A percentile compares a stretch with the other conserved stretches of the same genome.
These are phyloP conservation scores for Oryzias curvinotus DNA, from an alignment of 2,113 vertebrate species.

Conservation along the genomic window DNA sequence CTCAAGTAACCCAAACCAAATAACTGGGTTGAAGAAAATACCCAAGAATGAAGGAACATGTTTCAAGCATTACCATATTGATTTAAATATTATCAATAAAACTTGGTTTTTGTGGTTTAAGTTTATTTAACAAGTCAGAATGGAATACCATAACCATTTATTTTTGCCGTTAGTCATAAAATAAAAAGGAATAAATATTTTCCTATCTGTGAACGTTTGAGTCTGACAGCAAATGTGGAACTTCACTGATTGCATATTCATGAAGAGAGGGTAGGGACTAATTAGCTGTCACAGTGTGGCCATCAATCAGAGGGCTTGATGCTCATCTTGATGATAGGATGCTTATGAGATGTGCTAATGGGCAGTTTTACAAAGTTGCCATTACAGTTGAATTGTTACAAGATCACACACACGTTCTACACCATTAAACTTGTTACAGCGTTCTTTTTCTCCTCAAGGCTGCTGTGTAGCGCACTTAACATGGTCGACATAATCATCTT, in stretches of 20 bases:
- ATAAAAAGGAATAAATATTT: too few relatives aligned
- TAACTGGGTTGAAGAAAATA: too few relatives aligned
- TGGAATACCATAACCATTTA: too few relatives aligned
- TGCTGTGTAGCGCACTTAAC: constrained; percentile 8
- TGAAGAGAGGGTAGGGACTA: constrained; percentile 32
- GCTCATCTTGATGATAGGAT: constrained; percentile 31
- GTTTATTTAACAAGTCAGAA: too few relatives aligned
- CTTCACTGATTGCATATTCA: constrained; percentile 56
- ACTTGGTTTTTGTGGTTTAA: too few relatives aligned
- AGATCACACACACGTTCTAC: constrained; percentile 55
- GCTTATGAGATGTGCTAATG: constrained; percentile 54
- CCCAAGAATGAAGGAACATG: too few relatives aligned
- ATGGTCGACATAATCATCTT: constrained; percentile 13
- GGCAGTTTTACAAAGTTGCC: constrained; percentile 47
- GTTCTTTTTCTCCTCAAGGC: constrained; percentile 30
- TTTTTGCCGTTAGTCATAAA: too few relatives aligned
- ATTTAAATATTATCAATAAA: too few relatives aligned
- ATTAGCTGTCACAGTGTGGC: constrained; percentile 49
- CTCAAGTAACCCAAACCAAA: too few relatives aligned
- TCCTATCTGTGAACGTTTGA: too few relatives aligned
- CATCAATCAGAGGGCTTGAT: constrained; percentile 58
- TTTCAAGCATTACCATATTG: too few relatives aligned
- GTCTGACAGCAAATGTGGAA: constrained; percentile 8
- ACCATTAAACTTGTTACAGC: constrained; percentile 48
- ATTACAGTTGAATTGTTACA: constrained; percentile 54